Conservation (phyloP, 2,797 vertebrate species). For the Cichlasoma orientale region DNA sequence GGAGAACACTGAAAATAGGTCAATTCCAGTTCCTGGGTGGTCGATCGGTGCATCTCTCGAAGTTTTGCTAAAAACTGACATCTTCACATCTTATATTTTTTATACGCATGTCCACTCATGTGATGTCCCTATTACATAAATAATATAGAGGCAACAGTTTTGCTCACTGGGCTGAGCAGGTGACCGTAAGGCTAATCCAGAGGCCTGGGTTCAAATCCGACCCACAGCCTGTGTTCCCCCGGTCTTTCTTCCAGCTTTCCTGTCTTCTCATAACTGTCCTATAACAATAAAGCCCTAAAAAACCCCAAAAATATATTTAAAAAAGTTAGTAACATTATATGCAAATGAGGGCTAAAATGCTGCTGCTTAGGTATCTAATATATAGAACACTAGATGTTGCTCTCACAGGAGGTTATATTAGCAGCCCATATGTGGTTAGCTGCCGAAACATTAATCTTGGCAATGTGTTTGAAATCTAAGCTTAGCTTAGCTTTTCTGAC, state of each 20-base stretch:
- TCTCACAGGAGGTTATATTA: too few relatives aligned
- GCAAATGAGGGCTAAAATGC: background rate
- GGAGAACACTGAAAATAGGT: too few relatives aligned
- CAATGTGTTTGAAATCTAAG: background rate
- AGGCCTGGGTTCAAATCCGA: background rate
- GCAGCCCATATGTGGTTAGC: background rate
- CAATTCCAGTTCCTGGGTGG: background rate
- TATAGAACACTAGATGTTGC: background rate
- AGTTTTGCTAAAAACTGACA: background rate
- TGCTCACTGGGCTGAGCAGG: background rate
- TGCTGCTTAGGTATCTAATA: background rate
- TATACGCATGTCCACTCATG: background rate
- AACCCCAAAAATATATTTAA: background rate
- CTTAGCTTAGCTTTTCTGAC: background rate
- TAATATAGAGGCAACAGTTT: background rate
- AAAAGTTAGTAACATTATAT: too few relatives aligned
- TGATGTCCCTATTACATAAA: background rate
- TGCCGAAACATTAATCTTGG: background rate
- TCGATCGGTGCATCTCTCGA: background rate
- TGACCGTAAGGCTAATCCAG: background rate
- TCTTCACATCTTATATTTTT: background rate
- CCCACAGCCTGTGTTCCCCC: too few relatives aligned
- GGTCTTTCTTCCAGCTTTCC: too few relatives aligned
- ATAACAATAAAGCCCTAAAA: background rate
- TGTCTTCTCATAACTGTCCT: too few relatives aligned